Evolutionary conservation across 1,140 invertebrate species (phyloP).

Genomic region (Chelonus insularis): DNA sequence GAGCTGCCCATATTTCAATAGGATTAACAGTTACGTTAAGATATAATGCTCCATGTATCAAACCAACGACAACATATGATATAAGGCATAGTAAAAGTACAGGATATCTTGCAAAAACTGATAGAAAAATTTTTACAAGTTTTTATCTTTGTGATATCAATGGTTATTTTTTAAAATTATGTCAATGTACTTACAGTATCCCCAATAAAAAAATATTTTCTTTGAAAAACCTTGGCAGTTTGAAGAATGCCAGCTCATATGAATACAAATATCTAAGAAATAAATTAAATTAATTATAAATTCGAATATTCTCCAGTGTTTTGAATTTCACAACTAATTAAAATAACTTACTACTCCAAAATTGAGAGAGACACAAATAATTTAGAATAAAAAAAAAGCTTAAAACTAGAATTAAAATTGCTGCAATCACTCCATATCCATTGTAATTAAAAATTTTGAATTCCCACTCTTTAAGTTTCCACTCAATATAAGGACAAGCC

Average conservation of each 20-base stretch:
- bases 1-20: conserved; percentile 86
- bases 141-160: too few species aligned
- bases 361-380: background rate
- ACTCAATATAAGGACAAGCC: conserved; percentile 61
- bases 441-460: conserved; percentile 35
- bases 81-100: conserved; percentile 64
- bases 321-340: too few species aligned
- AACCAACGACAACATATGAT: conserved; percentile 62
- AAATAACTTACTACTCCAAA: conserved; percentile 7
- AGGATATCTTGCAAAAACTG: conserved; percentile 68
- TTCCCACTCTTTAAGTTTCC: background rate
- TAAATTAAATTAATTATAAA: too few species aligned
- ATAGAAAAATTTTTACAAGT: too few species aligned
- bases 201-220: conserved; percentile 49
- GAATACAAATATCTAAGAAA: too few species aligned
- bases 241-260: too few species aligned
- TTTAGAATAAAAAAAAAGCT: conserved; percentile 13
- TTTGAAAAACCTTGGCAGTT: too few species aligned
- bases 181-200: conserved; percentile 42
- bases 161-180: too few species aligned
- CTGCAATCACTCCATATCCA: conserved; percentile 37
- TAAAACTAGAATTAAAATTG: conserved; percentile 30
- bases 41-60: conserved; percentile 68
- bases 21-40: conserved; percentile 81
- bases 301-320: too few species aligned